phyloP scores from a whole-genome alignment of 1,140 invertebrate genomes.

The Apis cerana region DNA sequence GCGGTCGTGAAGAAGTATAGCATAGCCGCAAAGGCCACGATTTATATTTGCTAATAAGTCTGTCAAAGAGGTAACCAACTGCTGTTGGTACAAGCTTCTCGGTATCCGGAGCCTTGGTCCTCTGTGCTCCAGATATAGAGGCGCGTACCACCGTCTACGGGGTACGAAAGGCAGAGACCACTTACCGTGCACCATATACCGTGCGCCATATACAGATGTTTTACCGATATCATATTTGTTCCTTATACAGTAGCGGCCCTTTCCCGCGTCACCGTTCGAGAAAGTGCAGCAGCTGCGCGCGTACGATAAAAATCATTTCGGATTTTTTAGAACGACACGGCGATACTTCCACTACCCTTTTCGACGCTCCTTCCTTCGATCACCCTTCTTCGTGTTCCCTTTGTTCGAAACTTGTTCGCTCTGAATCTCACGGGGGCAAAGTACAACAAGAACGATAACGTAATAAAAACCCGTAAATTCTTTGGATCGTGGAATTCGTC shows the following conservation, averaged over 20 bases:
- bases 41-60: constrained; percentile 64
- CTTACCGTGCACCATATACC: constrained; percentile 7
- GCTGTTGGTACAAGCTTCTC: constrained; percentile 47
- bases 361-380: background rate
- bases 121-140: constrained; percentile 53
- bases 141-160: background rate
- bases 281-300: constrained; percentile 43
- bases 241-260: constrained; percentile 47
- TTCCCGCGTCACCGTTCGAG: constrained; percentile 40
- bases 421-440: too few relatives aligned
- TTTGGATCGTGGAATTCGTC: too few relatives aligned
- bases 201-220: constrained; percentile 53
- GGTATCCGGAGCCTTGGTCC: constrained; percentile 11
- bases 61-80: constrained; percentile 51
- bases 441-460: too few relatives aligned
- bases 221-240: constrained; percentile 59
- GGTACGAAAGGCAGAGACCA: constrained; percentile 33
- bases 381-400: constrained; percentile 3
- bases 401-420: background rate
- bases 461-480: background rate
- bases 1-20: constrained; percentile 13
- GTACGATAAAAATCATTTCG: constrained; percentile 37
- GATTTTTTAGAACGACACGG: constrained; percentile 47
- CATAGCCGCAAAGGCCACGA: constrained; percentile 47
- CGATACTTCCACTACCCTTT: background rate